A percentile compares a stretch with the other conserved stretches of the same genome.
Conservation (phyloP, 2,113 vertebrate species). For the Aleadryas rufinucha region DNA sequence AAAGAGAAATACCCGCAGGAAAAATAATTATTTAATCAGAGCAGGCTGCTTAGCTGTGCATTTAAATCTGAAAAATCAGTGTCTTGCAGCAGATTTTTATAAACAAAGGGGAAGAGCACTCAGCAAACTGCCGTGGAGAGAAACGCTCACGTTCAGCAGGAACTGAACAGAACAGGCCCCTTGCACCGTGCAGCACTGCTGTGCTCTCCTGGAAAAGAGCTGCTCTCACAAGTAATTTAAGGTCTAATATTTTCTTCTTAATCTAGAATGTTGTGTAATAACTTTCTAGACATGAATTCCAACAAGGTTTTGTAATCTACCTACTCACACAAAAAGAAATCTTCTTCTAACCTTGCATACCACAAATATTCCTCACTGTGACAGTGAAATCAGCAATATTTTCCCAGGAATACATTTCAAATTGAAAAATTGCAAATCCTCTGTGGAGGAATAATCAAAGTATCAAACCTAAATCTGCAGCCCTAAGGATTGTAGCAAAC, state of each 20-base stretch:
- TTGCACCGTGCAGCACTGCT: background rate
- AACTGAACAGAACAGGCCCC: background rate
- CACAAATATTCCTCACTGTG: background rate
- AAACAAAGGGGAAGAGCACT: background rate
- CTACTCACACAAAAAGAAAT: background rate
- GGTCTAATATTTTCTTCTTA: background rate
- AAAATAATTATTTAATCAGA: constrained; percentile 24
- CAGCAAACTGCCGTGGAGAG: background rate
- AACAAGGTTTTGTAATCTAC: background rate
- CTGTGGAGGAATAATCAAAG: background rate
- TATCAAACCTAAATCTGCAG: background rate
- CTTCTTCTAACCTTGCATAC: background rate
- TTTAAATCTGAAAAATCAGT: background rate
- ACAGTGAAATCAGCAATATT: background rate
- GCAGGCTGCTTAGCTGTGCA: background rate
- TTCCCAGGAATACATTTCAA: background rate
- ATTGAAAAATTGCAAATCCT: background rate
- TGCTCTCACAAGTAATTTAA: background rate
- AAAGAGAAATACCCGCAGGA: constrained; percentile 1
- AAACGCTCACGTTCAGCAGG: background rate
- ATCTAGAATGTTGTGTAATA: background rate
- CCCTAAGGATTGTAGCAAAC: background rate
- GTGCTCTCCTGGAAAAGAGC: background rate
- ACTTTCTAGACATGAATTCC: background rate
- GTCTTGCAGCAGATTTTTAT: background rate